phyloP scores from a whole-genome alignment of 2,797 vertebrate genomes.

The Morelia viridis region DNA sequence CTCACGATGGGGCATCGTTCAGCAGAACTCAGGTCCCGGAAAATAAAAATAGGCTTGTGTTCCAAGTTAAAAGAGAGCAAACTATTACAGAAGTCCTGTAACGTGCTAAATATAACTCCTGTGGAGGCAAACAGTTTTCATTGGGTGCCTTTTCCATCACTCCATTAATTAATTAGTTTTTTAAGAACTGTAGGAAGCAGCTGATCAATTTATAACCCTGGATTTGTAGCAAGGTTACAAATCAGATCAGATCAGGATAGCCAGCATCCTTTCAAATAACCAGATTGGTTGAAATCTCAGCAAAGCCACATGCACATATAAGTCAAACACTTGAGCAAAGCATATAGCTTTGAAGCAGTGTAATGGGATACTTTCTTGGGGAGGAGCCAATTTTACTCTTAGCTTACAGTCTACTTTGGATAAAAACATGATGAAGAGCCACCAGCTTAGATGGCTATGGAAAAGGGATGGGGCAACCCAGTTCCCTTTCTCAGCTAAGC shows the following conservation, averaged over 20 bases:
- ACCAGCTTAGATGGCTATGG: background rate
- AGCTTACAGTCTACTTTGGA: background rate
- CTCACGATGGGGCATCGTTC: constrained; percentile 12
- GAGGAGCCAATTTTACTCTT: background rate
- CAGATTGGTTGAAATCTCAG: background rate
- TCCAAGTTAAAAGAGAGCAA: constrained; percentile 28
- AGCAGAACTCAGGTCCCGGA: background rate
- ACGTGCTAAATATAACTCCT: constrained; percentile 21
- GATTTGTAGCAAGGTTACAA: constrained; percentile 6
- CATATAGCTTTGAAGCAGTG: background rate
- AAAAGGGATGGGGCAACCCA: background rate
- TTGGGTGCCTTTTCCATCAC: background rate
- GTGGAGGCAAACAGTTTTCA: fast-evolving
- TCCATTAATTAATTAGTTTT: constrained; percentile 45
- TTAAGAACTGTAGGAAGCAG: constrained; percentile 6
- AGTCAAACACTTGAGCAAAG: background rate
- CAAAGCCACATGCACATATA: background rate
- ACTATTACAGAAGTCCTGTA: background rate
- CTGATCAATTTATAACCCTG: background rate
- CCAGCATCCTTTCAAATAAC: background rate
- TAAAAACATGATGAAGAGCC: background rate
- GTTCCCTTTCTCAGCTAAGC: background rate
- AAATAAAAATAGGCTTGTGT: constrained; percentile 21
- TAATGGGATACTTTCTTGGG: background rate
- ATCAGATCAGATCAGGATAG: background rate